Base-by-base conservation (phyloP, 1,140 invertebrate genomes). In the Kradibia gibbosae region DNA sequence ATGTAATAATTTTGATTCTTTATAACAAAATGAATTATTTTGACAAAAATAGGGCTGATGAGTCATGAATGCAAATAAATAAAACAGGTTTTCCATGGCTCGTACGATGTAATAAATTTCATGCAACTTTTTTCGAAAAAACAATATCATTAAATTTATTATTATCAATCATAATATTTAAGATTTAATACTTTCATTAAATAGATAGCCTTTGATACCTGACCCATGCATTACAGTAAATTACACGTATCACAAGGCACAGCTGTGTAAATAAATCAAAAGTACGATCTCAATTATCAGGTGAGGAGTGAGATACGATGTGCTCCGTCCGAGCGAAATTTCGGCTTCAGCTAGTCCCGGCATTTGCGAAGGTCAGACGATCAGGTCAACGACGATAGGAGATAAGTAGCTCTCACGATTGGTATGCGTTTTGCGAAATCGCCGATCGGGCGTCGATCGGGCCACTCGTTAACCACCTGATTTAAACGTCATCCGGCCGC, bases 181-280 rank as follows among this genome's bases (percentile, higher is more conserved):
- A 76, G 74, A 76, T 76, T 78, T 67, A 78, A 67, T 78, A 53
- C 60, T 78, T 78, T 67, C 60, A 78, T 78, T 78, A 67, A 78
- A 78, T 42, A n/a, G 42, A 78, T 78, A 67, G 53, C 28, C 48
- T 50, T 39, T 13, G 60, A 78, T 25, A 67, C 1, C 45, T 48
- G 75, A 78, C 25, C 62, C 60, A 5, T 31, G 42, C 42, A 67
- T 78, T 50, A 67, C 17, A n/a, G 62, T 78, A 78, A 67, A 78
- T 78, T 78, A 67, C 28, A 28, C 50, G 31, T 31, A 65, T 50
- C 39, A 48, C 31, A 10, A 65, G 28, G 11, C 25, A 20, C 0
- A 55, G 48, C 17, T 5, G 34, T 31, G 42, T 55, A 73, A 73
- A 73, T 73, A 73, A 73, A 34, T 73, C 31, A 50, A 53, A 36